A percentile compares a stretch with the other conserved stretches of the same genome.
Conservation (phyloP, 1,140 invertebrate genomes). For the Wiebesia pumilae region DNA sequence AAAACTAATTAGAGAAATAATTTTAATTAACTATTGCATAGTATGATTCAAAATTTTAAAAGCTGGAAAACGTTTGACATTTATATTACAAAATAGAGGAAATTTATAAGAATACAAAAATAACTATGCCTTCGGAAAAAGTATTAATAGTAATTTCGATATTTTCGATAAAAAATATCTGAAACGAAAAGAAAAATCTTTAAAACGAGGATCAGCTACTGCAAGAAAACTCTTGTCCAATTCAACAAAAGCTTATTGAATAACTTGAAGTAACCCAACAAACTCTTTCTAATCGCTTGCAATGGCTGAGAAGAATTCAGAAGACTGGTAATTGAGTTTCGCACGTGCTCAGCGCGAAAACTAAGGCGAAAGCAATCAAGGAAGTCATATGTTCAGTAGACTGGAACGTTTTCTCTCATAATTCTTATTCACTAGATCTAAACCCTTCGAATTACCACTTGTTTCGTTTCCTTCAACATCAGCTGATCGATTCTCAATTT, state of each 20-base stretch:
- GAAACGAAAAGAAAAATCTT: neutral
- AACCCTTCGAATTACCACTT: neutral
- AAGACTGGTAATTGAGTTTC: conserved; percentile 11
- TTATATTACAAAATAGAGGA: too few species aligned
- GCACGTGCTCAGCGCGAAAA: conserved; percentile 3
- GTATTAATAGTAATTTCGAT: neutral
- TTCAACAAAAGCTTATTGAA: neutral
- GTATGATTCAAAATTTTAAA: too few species aligned
- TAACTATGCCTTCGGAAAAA: too few species aligned
- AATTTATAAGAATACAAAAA: too few species aligned
- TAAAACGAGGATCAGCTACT: neutral
- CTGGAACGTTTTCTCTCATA: conserved; percentile 12
- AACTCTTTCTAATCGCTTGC: conserved; percentile 5
- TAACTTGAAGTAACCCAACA: neutral
- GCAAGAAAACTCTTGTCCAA: neutral
- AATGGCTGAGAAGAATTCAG: conserved; percentile 8
- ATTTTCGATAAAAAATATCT: neutral
- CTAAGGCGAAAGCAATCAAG: conserved; percentile 19
- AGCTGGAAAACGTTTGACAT: too few species aligned
- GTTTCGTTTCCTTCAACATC: neutral
- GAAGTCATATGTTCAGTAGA: conserved; percentile 15
- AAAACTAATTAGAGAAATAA: too few species aligned
- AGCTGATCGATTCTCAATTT: neutral
- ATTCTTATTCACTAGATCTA: neutral
- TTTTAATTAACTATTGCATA: too few species aligned